Conservation (phyloP, 2,797 vertebrate species). For the Falco columbarius region DNA sequence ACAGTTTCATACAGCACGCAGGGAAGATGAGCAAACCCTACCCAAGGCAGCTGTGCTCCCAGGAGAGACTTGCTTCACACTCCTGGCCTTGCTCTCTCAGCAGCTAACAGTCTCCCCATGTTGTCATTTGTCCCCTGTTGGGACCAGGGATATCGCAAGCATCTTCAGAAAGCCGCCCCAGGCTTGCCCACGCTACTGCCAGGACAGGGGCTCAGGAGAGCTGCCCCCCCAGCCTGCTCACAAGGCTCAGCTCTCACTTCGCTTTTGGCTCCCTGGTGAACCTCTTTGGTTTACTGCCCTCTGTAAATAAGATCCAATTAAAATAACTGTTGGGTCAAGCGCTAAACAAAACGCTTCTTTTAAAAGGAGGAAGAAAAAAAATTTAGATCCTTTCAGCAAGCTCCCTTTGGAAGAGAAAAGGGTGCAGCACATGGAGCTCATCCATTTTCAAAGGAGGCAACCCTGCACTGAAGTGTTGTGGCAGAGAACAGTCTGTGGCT, state of each 20-base stretch:
- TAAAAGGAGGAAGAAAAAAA: background rate
- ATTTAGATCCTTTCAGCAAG: constrained; percentile 18
- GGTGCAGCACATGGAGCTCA: background rate
- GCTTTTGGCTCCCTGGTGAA: background rate
- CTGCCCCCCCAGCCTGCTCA: background rate
- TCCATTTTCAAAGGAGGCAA: background rate
- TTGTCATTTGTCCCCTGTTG: background rate
- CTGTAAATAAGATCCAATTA: background rate
- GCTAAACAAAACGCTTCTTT: background rate
- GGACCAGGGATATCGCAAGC: background rate
- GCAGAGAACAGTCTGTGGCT: background rate
- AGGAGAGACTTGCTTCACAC: background rate
- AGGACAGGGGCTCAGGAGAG: rapidly evolving
- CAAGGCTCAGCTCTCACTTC: background rate
- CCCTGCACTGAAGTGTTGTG: background rate
- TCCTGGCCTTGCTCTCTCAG: background rate
- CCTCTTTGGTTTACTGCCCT: background rate
- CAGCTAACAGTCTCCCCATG: background rate
- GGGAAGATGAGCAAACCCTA: rapidly evolving
- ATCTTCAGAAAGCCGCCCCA: background rate
- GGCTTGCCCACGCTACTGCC: background rate
- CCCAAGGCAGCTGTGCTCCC: background rate
- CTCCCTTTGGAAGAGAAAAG: constrained; percentile 15
- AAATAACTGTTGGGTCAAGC: constrained; percentile 12
- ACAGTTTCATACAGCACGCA: background rate